Evolutionary conservation across 2,113 vertebrate species (phyloP).

Genomic region (Rhinoderma darwinii): DNA sequence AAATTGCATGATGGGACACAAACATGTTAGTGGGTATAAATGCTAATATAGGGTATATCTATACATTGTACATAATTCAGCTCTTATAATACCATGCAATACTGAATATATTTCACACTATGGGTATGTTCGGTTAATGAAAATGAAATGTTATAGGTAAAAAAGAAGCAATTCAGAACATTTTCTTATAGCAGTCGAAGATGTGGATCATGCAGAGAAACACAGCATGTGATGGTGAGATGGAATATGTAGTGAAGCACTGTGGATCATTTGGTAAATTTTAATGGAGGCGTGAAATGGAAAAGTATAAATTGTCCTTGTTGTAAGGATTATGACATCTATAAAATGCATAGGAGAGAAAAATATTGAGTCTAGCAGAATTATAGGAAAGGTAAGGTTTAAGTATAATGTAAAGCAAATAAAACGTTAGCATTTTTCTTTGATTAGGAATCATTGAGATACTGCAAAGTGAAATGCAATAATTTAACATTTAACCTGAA

Average conservation of each 20-base stretch:
- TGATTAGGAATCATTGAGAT: neutral
- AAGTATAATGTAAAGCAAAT: neutral
- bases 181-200: neutral
- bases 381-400: neutral
- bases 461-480: neutral
- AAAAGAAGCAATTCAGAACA: neutral
- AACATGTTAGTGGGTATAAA: too few relatives aligned
- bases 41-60: neutral
- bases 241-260: neutral
- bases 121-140: neutral
- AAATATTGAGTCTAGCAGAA: neutral
- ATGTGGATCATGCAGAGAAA: neutral
- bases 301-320: conserved; percentile 15
- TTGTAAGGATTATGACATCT: neutral
- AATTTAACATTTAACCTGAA: too few relatives aligned
- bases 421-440: neutral
- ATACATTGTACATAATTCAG: neutral
- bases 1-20: too few relatives aligned
- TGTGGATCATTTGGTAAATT: neutral
- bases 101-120: neutral
- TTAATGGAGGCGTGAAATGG: conserved; percentile 8
- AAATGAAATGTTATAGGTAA: neutral
- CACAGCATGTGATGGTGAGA: neutral
- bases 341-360: neutral
- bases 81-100: neutral